A percentile compares a stretch with the other conserved stretches of the same genome.
phyloP scores from a whole-genome alignment of 2,888 invertebrate genomes.

The Protodeltote pygarga region DNA sequence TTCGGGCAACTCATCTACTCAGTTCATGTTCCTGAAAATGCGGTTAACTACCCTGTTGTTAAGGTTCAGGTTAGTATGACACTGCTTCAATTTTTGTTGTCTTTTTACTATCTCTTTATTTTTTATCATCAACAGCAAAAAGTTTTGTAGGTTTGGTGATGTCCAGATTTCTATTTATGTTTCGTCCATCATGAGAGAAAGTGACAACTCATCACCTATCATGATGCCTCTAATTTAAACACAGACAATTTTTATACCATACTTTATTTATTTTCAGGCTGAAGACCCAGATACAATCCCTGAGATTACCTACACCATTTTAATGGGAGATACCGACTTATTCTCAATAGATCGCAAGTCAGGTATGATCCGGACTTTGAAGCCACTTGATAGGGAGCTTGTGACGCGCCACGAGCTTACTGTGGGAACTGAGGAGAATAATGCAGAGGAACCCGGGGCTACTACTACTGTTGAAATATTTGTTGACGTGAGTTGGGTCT shows the following conservation, averaged over 20 bases:
- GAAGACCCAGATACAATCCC: conserved; percentile 93
- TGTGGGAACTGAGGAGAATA: conserved; percentile 94
- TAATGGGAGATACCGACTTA: conserved; percentile 92
- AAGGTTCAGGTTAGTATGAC: conserved; percentile 89
- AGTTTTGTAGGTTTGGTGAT: too few species aligned
- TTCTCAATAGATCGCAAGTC: conserved; percentile 94
- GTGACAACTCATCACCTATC: too few species aligned
- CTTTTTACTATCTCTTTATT: too few species aligned
- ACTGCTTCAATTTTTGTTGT: background rate
- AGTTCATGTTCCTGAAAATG: conserved; percentile 94
- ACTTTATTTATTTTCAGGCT: conserved; percentile 89
- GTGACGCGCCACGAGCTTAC: conserved; percentile 91
- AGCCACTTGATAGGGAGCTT: conserved; percentile 93
- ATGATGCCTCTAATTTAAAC: too few species aligned
- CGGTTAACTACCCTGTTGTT: conserved; percentile 91
- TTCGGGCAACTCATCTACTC: conserved; percentile 92
- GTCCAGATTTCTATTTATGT: too few species aligned
- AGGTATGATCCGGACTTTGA: conserved; percentile 92
- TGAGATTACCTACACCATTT: conserved; percentile 93
- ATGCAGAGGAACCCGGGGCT: conserved; percentile 89
- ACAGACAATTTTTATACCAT: too few species aligned
- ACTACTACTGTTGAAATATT: conserved; percentile 91
- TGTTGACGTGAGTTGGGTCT: conserved; percentile 88
- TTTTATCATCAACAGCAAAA: too few species aligned
- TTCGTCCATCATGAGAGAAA: too few species aligned